phyloP scores from a whole-genome alignment of 2,888 invertebrate genomes.

The Rhorus exstirpatorius region DNA sequence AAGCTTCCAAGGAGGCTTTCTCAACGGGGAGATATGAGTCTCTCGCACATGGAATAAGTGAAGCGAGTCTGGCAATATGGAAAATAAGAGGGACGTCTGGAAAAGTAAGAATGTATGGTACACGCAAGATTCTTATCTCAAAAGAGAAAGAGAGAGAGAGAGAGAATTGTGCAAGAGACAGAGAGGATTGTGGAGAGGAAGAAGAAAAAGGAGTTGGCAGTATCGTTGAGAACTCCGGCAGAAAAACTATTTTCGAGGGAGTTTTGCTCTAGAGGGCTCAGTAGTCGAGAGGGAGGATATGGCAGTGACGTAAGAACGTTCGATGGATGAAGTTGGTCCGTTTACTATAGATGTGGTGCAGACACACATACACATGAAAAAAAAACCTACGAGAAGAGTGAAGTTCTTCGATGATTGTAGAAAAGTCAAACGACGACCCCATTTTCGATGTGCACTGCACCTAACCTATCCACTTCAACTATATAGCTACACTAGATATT shows the following conservation, averaged over 20 bases:
- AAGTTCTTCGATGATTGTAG: conserved; percentile 68
- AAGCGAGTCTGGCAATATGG: conserved; percentile 75
- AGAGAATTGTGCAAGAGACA: conserved; percentile 21
- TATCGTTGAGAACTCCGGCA: conserved; percentile 42
- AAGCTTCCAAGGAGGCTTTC: conserved; percentile 55
- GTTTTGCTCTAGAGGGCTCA: conserved; percentile 39
- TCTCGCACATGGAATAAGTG: conserved; percentile 68
- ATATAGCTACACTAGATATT: conserved; percentile 6
- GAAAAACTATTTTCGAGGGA: conserved; percentile 61
- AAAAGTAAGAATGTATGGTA: conserved; percentile 41
- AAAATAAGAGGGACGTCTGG: conserved; percentile 72
- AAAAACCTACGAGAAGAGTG: conserved; percentile 64
- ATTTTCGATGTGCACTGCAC: conserved; percentile 38
- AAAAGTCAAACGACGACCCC: conserved; percentile 73
- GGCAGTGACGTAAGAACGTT: conserved; percentile 57
- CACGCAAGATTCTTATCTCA: conserved; percentile 44
- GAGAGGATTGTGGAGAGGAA: conserved; percentile 7
- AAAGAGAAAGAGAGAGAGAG: conserved; percentile 58
- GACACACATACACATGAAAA: conserved; percentile 11
- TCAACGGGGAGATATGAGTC: conserved; percentile 24
- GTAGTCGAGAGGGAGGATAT: conserved; percentile 47
- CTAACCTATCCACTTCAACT: conserved; percentile 26
- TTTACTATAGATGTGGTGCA: conserved; percentile 8
- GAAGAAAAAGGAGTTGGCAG: conserved; percentile 29
- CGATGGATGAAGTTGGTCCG: conserved; percentile 58